Evolutionary conservation across 2,797 vertebrate species (phyloP).

Genomic region (Falco concolor): DNA sequence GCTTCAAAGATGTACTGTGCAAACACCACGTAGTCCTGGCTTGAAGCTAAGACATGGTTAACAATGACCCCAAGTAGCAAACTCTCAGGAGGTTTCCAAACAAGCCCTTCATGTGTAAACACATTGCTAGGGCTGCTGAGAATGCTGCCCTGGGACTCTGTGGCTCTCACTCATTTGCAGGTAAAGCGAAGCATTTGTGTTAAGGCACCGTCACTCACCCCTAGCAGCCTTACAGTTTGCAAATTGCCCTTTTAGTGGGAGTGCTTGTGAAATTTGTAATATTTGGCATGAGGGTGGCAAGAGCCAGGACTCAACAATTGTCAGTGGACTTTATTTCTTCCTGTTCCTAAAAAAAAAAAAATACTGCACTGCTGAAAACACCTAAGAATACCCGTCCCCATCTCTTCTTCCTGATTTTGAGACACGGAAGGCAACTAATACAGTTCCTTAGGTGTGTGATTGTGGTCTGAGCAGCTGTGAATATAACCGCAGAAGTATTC

Average conservation of each 20-base stretch:
- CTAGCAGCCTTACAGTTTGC: neutral
- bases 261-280: neutral
- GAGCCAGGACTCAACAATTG: neutral
- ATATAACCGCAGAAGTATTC: neutral
- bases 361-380: neutral
- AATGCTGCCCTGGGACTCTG: neutral
- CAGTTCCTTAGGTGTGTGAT: neutral
- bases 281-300: neutral
- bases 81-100: neutral
- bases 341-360: neutral
- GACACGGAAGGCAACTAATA: neutral
- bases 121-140: neutral
- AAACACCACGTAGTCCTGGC: neutral
- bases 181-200: neutral
- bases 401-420: neutral
- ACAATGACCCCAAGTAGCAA: neutral
- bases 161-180: neutral
- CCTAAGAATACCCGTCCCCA: fast-evolving
- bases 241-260: neutral
- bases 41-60: neutral
- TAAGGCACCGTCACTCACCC: neutral
- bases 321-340: neutral
- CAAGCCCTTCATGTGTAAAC: neutral
- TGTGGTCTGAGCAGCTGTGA: neutral
- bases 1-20: neutral